Conservation (phyloP, 1,140 invertebrate species). For the Heterodera carotae region DNA sequence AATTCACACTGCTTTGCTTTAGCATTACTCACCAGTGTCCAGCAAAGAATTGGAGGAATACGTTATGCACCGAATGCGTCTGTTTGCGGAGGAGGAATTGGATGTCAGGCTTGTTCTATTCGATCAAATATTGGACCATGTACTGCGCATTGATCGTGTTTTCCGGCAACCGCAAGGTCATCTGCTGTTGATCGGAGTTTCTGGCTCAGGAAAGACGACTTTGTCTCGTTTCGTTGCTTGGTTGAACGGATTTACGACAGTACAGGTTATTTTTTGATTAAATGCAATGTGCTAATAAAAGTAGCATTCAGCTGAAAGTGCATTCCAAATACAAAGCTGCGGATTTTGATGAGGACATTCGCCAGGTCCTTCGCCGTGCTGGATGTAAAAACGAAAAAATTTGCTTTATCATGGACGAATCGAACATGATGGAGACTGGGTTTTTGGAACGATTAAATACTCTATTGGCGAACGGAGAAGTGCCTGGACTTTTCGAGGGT, state of each 20-base stretch:
- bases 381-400: conserved; percentile 99
- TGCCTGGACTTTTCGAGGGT: conserved; percentile 76
- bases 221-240: conserved; percentile 97
- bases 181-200: conserved; percentile 90
- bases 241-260: conserved; percentile 98
- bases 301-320: conserved; percentile 71
- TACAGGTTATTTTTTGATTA: conserved; percentile 75
- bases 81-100: conserved; percentile 99
- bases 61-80: conserved; percentile 91
- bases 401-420: conserved; percentile 97
- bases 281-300: not conserved
- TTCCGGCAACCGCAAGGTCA: conserved; percentile 96
- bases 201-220: conserved; percentile 97
- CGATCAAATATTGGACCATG: conserved; percentile 97
- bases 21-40: conserved; percentile 92
- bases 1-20: conserved; percentile 23
- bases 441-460: conserved; percentile 99
- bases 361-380: conserved; percentile 85
- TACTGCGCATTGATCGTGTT: conserved; percentile 94
- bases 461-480: conserved; percentile 95
- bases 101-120: conserved; percentile 97
- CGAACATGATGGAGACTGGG: conserved; percentile 95
- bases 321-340: conserved; percentile 98
- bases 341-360: conserved; percentile 97
- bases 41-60: conserved; percentile 92